A percentile compares a stretch with the other conserved stretches of the same genome.
Evolutionary conservation across 2,888 invertebrate genomes (phyloP).

Genomic region (Halocaridina rubra): DNA sequence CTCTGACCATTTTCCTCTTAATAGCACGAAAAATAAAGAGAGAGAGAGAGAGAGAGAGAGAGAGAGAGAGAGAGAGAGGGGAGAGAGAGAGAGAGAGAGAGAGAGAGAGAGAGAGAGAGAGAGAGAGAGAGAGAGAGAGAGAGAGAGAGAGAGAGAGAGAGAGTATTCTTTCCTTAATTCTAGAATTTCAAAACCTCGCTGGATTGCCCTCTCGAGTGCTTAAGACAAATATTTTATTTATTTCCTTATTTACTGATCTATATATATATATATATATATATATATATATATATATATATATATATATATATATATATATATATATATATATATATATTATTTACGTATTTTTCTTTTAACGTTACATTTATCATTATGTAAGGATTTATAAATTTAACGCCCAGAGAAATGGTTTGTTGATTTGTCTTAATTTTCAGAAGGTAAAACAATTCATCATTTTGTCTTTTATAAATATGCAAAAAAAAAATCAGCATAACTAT

Average conservation of each 20-base stretch:
- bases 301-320: neutral
- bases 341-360: neutral
- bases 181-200: too few relatives aligned
- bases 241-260: neutral
- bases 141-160: neutral
- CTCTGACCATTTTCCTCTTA: too few relatives aligned
- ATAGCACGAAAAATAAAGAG: neutral
- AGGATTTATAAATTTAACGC: too few relatives aligned
- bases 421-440: too few relatives aligned
- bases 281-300: conserved; percentile 1
- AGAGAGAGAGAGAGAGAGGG: neutral
- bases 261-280: conserved; percentile 9
- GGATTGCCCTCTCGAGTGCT: too few relatives aligned
- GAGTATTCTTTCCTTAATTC: neutral
- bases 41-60: neutral
- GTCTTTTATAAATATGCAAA: too few relatives aligned
- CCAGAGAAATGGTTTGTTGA: too few relatives aligned
- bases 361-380: too few relatives aligned
- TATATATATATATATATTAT: neutral
- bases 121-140: conserved; percentile 20
- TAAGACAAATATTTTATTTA: neutral
- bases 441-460: too few relatives aligned
- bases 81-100: neutral
- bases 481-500: too few relatives aligned
- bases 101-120: conserved; percentile 34